phyloP scores from a whole-genome alignment of 2,113 vertebrate genomes.

The Sorex araneus region DNA sequence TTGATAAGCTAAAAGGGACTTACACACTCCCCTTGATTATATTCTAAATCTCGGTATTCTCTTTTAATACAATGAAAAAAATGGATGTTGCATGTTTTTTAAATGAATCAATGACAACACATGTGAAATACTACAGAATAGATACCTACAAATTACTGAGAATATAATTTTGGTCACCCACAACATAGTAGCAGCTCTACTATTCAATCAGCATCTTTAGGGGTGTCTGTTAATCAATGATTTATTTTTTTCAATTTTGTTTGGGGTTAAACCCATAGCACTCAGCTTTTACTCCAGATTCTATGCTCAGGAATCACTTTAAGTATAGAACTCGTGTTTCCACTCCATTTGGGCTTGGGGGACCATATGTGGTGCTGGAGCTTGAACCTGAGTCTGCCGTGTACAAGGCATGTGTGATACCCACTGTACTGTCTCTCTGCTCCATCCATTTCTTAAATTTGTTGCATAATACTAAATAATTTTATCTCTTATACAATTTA shows the following conservation, averaged over 20 bases:
- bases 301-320: too few relatives aligned
- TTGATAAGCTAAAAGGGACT: background rate
- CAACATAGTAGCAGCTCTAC: background rate
- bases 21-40: background rate
- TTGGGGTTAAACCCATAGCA: too few relatives aligned
- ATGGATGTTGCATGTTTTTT: constrained; percentile 9
- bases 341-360: too few relatives aligned
- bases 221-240: background rate
- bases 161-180: background rate
- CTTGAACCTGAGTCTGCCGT: too few relatives aligned
- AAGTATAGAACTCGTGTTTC: too few relatives aligned
- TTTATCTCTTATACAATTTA: background rate
- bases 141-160: background rate
- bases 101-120: background rate
- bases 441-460: too few relatives aligned
- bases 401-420: too few relatives aligned
- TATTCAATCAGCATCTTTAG: background rate
- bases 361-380: too few relatives aligned
- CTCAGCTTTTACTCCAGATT: too few relatives aligned
- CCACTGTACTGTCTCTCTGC: too few relatives aligned
- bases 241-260: too few relatives aligned
- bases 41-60: constrained; percentile 11
- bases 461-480: background rate
- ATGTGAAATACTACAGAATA: background rate
- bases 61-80: background rate